Percentiles rank a stretch among this genome's conserved stretches.
phyloP scores from a whole-genome alignment of 2,888 invertebrate genomes.

The Idaea straminata region DNA sequence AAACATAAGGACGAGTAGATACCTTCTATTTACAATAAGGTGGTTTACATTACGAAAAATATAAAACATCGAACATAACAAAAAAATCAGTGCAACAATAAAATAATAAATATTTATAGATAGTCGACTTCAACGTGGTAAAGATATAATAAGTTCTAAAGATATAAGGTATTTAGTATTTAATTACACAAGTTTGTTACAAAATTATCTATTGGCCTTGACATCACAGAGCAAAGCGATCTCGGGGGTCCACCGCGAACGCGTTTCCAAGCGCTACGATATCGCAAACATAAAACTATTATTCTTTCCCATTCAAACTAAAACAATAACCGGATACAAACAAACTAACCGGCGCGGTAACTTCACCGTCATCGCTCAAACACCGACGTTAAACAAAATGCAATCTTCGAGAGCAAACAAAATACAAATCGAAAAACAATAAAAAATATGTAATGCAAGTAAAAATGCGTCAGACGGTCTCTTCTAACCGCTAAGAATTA shows the following conservation, averaged over 20 bases:
- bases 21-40: constrained; percentile 73
- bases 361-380: background rate
- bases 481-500: constrained; percentile 32
- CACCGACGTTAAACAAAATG: background rate
- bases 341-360: constrained; percentile 7
- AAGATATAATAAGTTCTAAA: constrained; percentile 67
- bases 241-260: constrained; percentile 50
- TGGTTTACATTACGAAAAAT: constrained; percentile 66
- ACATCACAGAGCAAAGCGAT: constrained; percentile 76
- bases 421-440: background rate
- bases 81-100: constrained; percentile 76
- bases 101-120: constrained; percentile 77
- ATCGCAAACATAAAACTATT: constrained; percentile 16
- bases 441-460: background rate
- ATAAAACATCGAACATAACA: constrained; percentile 78
- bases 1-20: constrained; percentile 67
- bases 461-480: background rate
- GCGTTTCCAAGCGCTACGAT: constrained; percentile 23
- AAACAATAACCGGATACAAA: constrained; percentile 12
- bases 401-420: background rate
- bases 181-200: constrained; percentile 75
- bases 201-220: constrained; percentile 78
- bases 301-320: constrained; percentile 24
- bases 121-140: constrained; percentile 75
- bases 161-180: constrained; percentile 60